phyloP scores from a whole-genome alignment of 2,113 vertebrate species.

The Phylloscopus trochiloides region DNA sequence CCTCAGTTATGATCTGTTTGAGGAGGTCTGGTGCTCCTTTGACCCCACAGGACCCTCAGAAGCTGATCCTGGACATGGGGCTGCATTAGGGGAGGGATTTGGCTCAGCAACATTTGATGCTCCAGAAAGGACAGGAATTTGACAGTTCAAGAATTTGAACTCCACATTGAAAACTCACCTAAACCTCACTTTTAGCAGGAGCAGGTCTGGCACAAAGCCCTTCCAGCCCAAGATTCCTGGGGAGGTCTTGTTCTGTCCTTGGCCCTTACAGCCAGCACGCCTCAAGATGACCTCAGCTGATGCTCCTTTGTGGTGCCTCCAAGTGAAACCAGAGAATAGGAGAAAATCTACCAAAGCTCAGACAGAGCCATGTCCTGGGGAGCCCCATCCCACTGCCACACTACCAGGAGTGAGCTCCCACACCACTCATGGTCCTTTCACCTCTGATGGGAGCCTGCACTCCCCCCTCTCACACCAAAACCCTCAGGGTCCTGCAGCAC shows the following conservation, averaged over 20 bases:
- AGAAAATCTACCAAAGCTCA: background rate
- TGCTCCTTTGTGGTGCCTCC: background rate
- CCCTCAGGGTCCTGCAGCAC: background rate
- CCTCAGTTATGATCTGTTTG: background rate
- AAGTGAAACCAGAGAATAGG: background rate
- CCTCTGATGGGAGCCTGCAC: background rate
- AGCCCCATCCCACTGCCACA: background rate
- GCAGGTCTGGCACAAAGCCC: background rate
- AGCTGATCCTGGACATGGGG: background rate
- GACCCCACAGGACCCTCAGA: rapidly evolving
- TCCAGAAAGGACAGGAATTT: background rate
- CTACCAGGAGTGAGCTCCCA: background rate
- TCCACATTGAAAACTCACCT: background rate
- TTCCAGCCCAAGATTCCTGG: rapidly evolving
- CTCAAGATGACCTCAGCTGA: background rate
- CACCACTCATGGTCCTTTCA: background rate
- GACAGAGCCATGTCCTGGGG: background rate
- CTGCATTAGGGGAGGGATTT: background rate
- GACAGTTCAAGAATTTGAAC: background rate
- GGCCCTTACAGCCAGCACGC: too few species aligned
- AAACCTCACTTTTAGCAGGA: background rate
- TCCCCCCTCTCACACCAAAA: background rate
- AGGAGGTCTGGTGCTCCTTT: background rate
- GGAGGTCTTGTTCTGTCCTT: background rate
- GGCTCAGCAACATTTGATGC: background rate